Base-by-base conservation (phyloP, 2,113 vertebrate genomes). In the Fulmarus glacialis region DNA sequence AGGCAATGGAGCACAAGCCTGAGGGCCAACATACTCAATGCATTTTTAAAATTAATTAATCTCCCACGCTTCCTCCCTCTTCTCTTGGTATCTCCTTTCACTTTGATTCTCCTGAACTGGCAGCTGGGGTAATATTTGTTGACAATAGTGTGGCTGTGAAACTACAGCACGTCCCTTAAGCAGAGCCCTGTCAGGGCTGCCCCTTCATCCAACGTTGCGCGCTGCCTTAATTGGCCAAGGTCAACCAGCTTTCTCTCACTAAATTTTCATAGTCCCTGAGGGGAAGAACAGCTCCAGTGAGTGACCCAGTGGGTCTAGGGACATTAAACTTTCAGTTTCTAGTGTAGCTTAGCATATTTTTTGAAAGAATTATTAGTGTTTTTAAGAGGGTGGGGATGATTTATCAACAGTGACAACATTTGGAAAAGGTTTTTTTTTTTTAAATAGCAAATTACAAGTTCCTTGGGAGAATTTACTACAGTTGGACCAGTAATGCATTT, bases 211-310 rank as follows among this genome's bases (percentile, higher is more conserved):
- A 68, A 38, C 12, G 2, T 30, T 22, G 3, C 73, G 50, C 2
- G 1, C 74, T 72, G 50, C 45, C 64, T 82, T 98, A 98, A 98
- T 96, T 98, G 97, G 90, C 48, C 8, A 83, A 97, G 97, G 97
- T 98, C 97, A 98, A 90, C 59, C n/a, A 72, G 40, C 40, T 92
- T 91, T 81, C 79, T 95, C 74, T 90, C 81, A 87, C 55, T 55
- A 67, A 12, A 42, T 72, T 91, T 96, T 79, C 42, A 71, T 63
- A 72, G 70, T 84, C 92, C 94, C 91, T 26, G 47, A 82, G 86
- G 89, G 75, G 30, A 89, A 75, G 38, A 92, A 62, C 2, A 29
- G 42, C 79, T 92, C 60, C 53, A 72, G 9, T 36, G 58, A 95
- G n/a, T 47, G 84, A 89, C 81, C 71, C 20, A 11, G 21, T 63